Conservation (phyloP, 2,113 vertebrate genomes). For the Hassar affinis region DNA sequence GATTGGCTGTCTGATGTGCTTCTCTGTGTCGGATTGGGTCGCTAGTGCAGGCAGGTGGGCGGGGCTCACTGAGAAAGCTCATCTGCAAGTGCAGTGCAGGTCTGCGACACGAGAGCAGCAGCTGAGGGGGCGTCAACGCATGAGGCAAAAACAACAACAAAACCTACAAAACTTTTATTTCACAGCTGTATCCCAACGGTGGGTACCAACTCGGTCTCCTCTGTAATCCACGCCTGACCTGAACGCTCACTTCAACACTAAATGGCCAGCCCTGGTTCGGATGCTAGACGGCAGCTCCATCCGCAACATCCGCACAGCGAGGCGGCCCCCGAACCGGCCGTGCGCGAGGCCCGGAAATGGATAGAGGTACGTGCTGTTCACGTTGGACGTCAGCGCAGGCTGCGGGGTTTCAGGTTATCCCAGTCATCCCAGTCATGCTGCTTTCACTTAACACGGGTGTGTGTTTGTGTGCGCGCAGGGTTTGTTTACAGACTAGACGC, state of each 20-base stretch:
- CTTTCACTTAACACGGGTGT: background rate
- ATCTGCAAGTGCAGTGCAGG: conserved; percentile 59
- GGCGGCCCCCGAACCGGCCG: conserved; percentile 76
- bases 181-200: background rate
- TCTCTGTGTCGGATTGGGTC: conserved; percentile 54
- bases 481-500: background rate
- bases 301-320: conserved; percentile 71
- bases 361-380: conserved; percentile 82
- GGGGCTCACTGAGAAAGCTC: conserved; percentile 46
- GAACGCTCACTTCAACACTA: conserved; percentile 55
- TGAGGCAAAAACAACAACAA: background rate
- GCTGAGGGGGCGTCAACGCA: conserved; percentile 21
- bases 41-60: conserved; percentile 57
- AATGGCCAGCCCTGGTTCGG: conserved; percentile 85
- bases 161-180: background rate
- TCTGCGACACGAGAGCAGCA: conserved; percentile 55
- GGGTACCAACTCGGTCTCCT: background rate
- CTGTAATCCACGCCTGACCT: conserved; percentile 5
- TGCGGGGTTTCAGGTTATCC: background rate
- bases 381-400: background rate
- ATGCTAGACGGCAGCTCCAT: conserved; percentile 62
- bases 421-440: background rate
- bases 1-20: conserved; percentile 66
- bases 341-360: conserved; percentile 90
- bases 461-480: background rate